Evolutionary conservation across 2,797 vertebrate genomes (phyloP), one percentile per base, ranked within the genome.

Genomic region (Gobionotothen gibberifrons): DNA sequence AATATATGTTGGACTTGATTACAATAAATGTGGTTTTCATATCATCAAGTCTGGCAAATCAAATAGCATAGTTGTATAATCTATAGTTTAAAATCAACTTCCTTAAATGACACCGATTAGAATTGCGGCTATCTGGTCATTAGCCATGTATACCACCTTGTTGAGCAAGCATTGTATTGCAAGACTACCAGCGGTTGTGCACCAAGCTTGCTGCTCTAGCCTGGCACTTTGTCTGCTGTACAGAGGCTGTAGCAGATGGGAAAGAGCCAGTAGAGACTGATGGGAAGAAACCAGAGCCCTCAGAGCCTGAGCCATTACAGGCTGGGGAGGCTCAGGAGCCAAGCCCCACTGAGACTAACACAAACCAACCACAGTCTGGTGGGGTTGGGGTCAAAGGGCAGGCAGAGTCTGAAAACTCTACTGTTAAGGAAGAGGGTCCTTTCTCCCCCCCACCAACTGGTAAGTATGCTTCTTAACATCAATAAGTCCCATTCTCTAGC

Each of bases 201-300:
- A 82, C 21, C 43, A 87, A 85, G 91, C 92, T 91, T 92, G 93
- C 94, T 92, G 94, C 93, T 94, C 86, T 85, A 94, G 93, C 92
- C 69, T 87, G 86, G 91, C 88, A 69, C 87, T 94, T 90, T 95
- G 90, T 95, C 87, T 94, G 90, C 91, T 93, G 65, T 92, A 93
- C 95, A 95, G 95, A 95, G 81, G 81, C 92, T 58, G 90, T 87
- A 93, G 87, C 85, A 78, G 90, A 90, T 79, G 82, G 60, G 72
- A 86, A 91, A 85, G 90, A 89, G 69, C 86, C 91, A 69, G 61
- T 92, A 90, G 91, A 92, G 88, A 86, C 90, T 89, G 91, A 91
- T 87, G 91, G 74, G 88, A 88, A 90, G 86, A 86, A 82, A 62
- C 80, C 88, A 86, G 81, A 91, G 76, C 74, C 91, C 76, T 71